Percentiles rank a stretch among this genome's conserved stretches.
phyloP scores from a whole-genome alignment of 92 coral and sea anemone species.

The Desmophyllum pertusum region DNA sequence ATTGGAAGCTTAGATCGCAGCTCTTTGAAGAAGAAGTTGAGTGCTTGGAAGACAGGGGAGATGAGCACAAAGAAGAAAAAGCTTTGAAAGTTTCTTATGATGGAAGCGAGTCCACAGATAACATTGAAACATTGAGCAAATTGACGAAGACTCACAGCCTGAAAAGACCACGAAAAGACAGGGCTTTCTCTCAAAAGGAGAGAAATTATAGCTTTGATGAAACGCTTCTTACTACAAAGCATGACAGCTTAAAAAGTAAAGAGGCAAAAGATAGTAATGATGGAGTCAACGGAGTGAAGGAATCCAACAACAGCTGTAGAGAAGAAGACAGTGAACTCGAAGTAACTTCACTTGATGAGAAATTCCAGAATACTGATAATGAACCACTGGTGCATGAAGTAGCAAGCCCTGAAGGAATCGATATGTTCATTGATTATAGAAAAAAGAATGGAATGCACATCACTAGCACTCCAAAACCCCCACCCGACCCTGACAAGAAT shows the following conservation, averaged over 20 bases:
- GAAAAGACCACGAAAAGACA: slow-evolving; percentile 47
- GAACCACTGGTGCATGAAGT: background rate
- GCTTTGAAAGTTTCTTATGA: slow-evolving; percentile 55
- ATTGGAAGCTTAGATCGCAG: slow-evolving; percentile 37
- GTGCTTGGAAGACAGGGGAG: slow-evolving; percentile 52
- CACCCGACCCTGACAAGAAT: slow-evolving; percentile 23
- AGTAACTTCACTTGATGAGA: background rate
- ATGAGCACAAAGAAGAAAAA: slow-evolving; percentile 8
- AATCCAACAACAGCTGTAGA: background rate
- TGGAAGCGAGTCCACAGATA: slow-evolving; percentile 67
- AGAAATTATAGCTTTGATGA: slow-evolving; percentile 9
- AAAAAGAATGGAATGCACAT: slow-evolving; percentile 69
- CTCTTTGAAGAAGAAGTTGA: slow-evolving; percentile 78
- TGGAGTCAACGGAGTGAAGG: background rate
- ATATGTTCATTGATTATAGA: slow-evolving; percentile 72
- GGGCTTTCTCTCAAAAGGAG: slow-evolving; percentile 43
- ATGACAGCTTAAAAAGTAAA: background rate
- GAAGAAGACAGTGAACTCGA: slow-evolving; percentile 11
- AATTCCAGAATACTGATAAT: background rate
- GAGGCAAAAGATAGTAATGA: background rate
- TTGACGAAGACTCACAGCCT: slow-evolving; percentile 46
- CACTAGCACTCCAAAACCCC: slow-evolving; percentile 73
- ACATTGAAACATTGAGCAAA: slow-evolving; percentile 59
- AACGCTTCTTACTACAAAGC: background rate
- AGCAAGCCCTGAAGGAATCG: slow-evolving; percentile 67